Base-by-base conservation (phyloP, 2,888 invertebrate species). In the Yponomeuta plumbellus region DNA sequence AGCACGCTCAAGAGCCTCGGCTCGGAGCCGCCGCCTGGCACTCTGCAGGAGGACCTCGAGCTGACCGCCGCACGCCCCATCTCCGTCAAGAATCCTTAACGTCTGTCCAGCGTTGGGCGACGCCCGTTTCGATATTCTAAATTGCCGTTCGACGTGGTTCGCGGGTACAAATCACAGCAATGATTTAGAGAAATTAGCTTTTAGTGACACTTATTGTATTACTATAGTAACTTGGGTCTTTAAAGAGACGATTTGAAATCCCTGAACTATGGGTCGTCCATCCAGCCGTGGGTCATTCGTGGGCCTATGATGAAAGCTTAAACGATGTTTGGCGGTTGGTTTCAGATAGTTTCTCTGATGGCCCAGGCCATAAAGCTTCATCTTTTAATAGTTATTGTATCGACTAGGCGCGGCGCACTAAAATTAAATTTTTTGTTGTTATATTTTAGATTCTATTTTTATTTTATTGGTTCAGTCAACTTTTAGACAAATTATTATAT, bases 11-110 rank as follows among this genome's bases (percentile, higher is more conserved):
- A 98, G 92, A 96, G 97, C 77, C 97, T 94, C 80, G 96, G 93
- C 76, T 96, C 96, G 94, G 99, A 98, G 70, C 98, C 95, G 76
- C 81, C 10, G 97, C 81, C 10, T 97, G 98, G 95, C 96, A 80
- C 6, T 97, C 98, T 91, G 94, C 97, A 93, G 96, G 99, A 91
- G 68, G 88, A 88, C 67, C 86, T 91, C 64, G 86, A 88, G 69
- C 84, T 88, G 62, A 76, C 85, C 76, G 90, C 90, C 71, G 89
- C 34, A 3, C 34, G 65, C 67, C 65, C 61, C 66, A 66, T 66
- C 65, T 21, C 67, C 40, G 58, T 20, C 44, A 21, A 17, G 22
- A 58, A 34, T 58, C 20, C 23, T 44, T 44, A 21, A 64, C 34
- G 23, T 44, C 20, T 11, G 17, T 52, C 13, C 44, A 13, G 44